Evolutionary conservation across 2,888 invertebrate genomes (phyloP).

Genomic region (Busseola fusca): DNA sequence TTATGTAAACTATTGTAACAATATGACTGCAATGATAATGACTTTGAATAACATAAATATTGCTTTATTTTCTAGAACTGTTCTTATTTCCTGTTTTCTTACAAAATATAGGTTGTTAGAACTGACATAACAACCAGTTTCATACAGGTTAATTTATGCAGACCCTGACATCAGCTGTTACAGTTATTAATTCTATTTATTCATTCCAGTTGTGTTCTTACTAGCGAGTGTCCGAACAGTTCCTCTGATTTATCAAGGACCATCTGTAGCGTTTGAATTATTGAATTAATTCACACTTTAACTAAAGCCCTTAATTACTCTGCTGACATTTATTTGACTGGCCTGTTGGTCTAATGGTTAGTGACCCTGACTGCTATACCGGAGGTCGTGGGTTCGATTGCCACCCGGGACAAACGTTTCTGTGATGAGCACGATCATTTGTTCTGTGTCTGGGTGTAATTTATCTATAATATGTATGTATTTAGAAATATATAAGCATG

Average conservation of each 20-base stretch:
- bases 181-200: neutral
- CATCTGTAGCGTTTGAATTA: neutral
- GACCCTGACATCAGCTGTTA: neutral
- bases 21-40: slow-evolving; percentile 19
- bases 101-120: neutral
- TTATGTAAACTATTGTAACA: slow-evolving; percentile 50
- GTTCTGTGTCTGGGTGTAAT: no score
- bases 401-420: no score
- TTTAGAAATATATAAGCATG: no score
- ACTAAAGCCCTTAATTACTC: neutral
- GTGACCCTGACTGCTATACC: no score
- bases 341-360: no score
- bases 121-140: neutral
- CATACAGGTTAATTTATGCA: neutral
- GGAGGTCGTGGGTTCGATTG: no score
- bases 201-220: neutral
- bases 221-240: neutral
- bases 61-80: slow-evolving; percentile 1
- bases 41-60: neutral
- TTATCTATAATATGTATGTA: no score
- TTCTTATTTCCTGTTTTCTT: neutral
- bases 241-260: no score
- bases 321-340: no score
- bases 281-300: no score
- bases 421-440: no score